phyloP scores from a whole-genome alignment of 2,888 invertebrate genomes.

The Ornithoptera alexandrae region DNA sequence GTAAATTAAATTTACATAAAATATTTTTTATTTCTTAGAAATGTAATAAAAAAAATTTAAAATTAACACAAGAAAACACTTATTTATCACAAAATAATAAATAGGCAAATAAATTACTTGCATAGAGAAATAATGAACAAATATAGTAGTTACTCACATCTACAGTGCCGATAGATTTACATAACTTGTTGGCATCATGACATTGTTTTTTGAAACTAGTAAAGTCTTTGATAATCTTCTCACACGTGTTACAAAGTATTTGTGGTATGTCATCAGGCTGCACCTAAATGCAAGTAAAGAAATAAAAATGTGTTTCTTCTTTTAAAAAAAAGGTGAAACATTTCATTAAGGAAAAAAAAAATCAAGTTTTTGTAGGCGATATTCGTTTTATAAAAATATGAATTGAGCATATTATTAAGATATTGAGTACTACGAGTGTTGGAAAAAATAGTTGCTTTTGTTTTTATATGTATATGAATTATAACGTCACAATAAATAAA shows the following conservation, averaged over 20 bases:
- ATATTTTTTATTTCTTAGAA: no score
- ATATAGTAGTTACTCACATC: not conserved
- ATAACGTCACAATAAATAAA: not conserved
- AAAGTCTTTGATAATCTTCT: constrained; percentile 40
- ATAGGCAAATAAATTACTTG: no score
- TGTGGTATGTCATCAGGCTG: constrained; percentile 15
- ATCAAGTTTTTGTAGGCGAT: not conserved
- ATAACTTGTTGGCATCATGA: constrained; percentile 43
- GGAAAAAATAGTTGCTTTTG: no score
- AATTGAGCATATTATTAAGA: no score
- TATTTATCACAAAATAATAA: no score
- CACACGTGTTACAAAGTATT: constrained; percentile 40
- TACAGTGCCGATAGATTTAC: constrained; percentile 38
- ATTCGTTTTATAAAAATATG: not conserved
- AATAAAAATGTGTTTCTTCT: not conserved
- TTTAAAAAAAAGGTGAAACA: not conserved
- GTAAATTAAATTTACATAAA: no score
- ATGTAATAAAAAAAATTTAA: no score
- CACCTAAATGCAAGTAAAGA: constrained; percentile 9
- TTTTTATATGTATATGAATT: no score
- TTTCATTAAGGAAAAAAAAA: not conserved
- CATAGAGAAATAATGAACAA: no score
- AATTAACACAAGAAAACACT: no score
- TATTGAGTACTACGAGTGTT: no score
- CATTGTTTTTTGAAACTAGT: constrained; percentile 48